Conservation (phyloP, 2,113 vertebrate species). For the Craseonycteris thonglongyai region DNA sequence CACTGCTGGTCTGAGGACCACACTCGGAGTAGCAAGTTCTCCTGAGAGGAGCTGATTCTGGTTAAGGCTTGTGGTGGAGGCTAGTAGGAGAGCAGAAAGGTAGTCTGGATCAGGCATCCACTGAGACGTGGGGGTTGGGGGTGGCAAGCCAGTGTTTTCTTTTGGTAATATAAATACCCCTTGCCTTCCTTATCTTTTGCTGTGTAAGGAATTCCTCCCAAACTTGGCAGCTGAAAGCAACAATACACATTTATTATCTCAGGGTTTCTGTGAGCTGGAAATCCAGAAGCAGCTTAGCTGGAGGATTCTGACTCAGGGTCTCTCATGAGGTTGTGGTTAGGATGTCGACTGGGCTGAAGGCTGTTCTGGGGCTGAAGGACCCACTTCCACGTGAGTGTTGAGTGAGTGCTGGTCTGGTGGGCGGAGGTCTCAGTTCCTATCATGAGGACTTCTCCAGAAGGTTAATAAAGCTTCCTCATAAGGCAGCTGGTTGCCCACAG, state of each 20-base stretch:
- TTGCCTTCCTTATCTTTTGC: neutral
- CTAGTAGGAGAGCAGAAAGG: neutral
- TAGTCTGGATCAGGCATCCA: neutral
- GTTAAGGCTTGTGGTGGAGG: neutral
- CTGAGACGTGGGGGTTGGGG: neutral
- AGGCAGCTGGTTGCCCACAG: neutral
- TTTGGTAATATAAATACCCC: neutral
- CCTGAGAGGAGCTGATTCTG: neutral
- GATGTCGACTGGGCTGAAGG: neutral
- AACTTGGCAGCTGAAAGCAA: neutral
- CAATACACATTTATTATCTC: neutral
- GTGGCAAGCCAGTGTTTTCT: neutral
- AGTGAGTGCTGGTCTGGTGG: neutral
- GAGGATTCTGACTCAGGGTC: neutral
- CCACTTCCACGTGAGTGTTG: accelerated
- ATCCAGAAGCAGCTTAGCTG: neutral
- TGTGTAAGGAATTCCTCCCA: neutral
- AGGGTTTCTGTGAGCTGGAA: neutral
- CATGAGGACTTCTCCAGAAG: accelerated
- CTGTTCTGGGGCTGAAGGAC: neutral
- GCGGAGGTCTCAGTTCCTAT: neutral
- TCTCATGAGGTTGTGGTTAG: neutral
- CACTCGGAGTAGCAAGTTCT: neutral
- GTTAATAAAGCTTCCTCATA: neutral
- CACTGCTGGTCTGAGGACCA: neutral